Evolutionary conservation across 2,113 vertebrate species (phyloP), one percentile per base, ranked within the genome.

Genomic region (Rhea pennata): DNA sequence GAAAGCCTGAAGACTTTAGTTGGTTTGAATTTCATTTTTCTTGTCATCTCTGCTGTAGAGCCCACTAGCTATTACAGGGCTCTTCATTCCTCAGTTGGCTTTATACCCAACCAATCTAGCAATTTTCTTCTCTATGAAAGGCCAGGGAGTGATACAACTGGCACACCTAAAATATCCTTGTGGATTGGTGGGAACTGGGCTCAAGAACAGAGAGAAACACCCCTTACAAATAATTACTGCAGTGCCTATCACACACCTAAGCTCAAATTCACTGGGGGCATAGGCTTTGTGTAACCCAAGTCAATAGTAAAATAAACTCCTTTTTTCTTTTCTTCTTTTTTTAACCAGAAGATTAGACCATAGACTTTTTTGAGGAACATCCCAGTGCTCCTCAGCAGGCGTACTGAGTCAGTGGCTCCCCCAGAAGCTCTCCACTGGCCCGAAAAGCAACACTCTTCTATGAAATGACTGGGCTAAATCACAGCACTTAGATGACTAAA

Each of bases 21-120:
- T 78, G 54, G 17, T 94, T 46, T 85, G 66, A 92, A 89, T 96
- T 93, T 90, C 59, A 92, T 95, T 92, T 96, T 83, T 95, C 23
- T 80, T 95, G 81, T 89, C 81, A 73, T 70, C 4, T 12, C 26
- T 87, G 81, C 58, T 66, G 84, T 79, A 85, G 78, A 90, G 50
- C 50, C 39, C 64, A 89, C 19, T 46, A 76, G 26, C 21, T 89
- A 21, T 50, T 46, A 24, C 29, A 62, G 73, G 72, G 17, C 44
- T 92, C 36, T 94, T 94, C 36, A n/a, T 81, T 88, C 58, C 92
- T 87, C 78, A 42, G 0, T 33, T 87, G 54, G 44, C 87, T 87
- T 66, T 85, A 23, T 44, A 92, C 33, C 24, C 70, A 75, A 62
- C 2, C 23, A 73, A 0, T 84, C 92, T 82, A 84, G 15, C 29